Percentiles rank a stretch among this genome's conserved stretches.
Conservation (phyloP, 2,797 vertebrate species). For the Cyprinella venusta region DNA sequence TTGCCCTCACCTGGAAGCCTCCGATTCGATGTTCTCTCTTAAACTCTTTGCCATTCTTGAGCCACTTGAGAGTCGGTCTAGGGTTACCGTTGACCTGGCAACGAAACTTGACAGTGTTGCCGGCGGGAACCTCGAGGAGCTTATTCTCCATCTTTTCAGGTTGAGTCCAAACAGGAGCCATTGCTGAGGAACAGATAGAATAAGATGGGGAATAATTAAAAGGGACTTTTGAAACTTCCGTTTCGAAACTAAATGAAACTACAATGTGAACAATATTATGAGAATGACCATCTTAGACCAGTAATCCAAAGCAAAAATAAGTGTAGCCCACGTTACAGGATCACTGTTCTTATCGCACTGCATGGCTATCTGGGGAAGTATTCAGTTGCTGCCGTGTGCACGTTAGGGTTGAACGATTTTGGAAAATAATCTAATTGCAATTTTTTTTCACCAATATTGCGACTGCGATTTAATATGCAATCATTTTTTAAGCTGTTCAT, state of each 20-base stretch:
- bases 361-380: neutral
- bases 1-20: conserved; percentile 88
- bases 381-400: no score
- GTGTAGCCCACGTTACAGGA: neutral
- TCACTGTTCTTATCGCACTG: no score
- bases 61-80: conserved; percentile 89
- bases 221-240: no score
- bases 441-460: no score
- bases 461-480: no score
- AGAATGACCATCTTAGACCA: neutral
- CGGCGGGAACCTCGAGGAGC: conserved; percentile 90
- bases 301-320: neutral
- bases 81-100: conserved; percentile 93
- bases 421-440: no score
- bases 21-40: conserved; percentile 96
- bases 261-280: neutral
- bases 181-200: conserved; percentile 73
- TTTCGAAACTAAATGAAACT: neutral
- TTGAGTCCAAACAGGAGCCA: conserved; percentile 91
- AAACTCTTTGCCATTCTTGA: conserved; percentile 96
- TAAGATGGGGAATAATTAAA: neutral
- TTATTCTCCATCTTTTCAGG: conserved; percentile 98
- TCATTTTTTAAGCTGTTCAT: no score
- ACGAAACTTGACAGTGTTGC: conserved; percentile 94
- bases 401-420: no score